Percentiles rank a stretch among this genome's conserved stretches.
phyloP scores from a whole-genome alignment of 2,113 vertebrate genomes.

The Cheirogaleus medius region DNA sequence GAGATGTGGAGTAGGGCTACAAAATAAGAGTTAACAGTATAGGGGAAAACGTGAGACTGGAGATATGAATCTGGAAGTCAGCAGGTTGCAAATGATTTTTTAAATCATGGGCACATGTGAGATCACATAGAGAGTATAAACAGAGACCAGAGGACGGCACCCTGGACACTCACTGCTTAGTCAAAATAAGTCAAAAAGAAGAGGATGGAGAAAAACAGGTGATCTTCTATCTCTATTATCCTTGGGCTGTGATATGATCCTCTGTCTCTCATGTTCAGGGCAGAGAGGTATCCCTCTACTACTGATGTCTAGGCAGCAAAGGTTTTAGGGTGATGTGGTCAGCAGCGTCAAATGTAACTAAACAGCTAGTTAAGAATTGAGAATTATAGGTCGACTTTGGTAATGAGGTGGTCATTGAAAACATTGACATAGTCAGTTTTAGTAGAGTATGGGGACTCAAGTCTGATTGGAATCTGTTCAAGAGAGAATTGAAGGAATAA shows the following conservation, averaged over 20 bases:
- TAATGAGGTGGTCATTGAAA: not conserved
- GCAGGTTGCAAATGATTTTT: not conserved
- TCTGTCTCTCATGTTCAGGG: not conserved
- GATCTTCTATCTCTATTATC: not conserved
- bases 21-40: not conserved
- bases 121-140: not conserved
- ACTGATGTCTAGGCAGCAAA: not conserved
- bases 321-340: not conserved
- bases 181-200: not conserved
- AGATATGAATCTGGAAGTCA: not conserved
- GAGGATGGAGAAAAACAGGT: not conserved
- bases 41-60: rapidly evolving
- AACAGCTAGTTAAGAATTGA: not conserved
- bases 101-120: not conserved
- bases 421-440: not conserved
- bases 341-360: not conserved
- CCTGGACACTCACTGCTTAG: no score
- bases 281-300: no score
- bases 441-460: rapidly evolving
- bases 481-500: not conserved
- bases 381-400: not conserved
- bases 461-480: not conserved
- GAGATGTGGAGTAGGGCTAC: not conserved
- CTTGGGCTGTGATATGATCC: not conserved
- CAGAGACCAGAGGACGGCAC: not conserved